Conservation (phyloP, 2,888 invertebrate species). For the Tiliacea aurago region DNA sequence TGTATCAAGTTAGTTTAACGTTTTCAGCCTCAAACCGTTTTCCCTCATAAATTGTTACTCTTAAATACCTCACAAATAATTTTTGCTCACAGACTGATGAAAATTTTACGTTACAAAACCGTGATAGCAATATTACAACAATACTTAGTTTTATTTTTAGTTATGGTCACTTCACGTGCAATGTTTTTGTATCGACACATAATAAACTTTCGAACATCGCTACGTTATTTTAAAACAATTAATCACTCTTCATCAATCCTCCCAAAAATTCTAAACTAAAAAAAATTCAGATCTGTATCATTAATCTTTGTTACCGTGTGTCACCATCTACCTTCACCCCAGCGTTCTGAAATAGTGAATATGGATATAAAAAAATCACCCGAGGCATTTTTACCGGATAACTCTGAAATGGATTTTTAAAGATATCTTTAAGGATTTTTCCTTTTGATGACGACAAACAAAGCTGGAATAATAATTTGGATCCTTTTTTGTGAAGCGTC, state of each 20-base stretch:
- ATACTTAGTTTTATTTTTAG: neutral
- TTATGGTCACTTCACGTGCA: neutral
- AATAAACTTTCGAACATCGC: neutral
- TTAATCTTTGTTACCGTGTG: slow-evolving; percentile 60
- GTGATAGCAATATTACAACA: neutral
- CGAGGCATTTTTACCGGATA: slow-evolving; percentile 69
- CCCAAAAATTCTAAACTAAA: slow-evolving; percentile 32
- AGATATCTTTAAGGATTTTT: slow-evolving; percentile 70
- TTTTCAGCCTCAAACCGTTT: neutral
- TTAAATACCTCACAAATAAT: neutral
- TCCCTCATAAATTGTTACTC: too few relatives aligned
- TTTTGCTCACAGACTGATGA: neutral
- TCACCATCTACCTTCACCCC: slow-evolving; percentile 54
- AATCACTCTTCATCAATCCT: slow-evolving; percentile 35
- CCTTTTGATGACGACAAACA: slow-evolving; percentile 80
- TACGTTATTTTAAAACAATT: slow-evolving; percentile 18
- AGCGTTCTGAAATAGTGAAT: slow-evolving; percentile 65
- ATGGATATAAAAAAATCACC: slow-evolving; percentile 73
- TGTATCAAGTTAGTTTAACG: neutral
- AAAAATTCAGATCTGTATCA: slow-evolving; percentile 33
- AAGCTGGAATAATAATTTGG: slow-evolving; percentile 78
- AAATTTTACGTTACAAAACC: neutral
- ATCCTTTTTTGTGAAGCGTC: slow-evolving; percentile 70
- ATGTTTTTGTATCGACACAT: neutral
- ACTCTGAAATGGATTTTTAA: slow-evolving; percentile 75